Evolutionary conservation across 2,113 vertebrate genomes (phyloP).

Genomic region (Bujurquina vittata): DNA sequence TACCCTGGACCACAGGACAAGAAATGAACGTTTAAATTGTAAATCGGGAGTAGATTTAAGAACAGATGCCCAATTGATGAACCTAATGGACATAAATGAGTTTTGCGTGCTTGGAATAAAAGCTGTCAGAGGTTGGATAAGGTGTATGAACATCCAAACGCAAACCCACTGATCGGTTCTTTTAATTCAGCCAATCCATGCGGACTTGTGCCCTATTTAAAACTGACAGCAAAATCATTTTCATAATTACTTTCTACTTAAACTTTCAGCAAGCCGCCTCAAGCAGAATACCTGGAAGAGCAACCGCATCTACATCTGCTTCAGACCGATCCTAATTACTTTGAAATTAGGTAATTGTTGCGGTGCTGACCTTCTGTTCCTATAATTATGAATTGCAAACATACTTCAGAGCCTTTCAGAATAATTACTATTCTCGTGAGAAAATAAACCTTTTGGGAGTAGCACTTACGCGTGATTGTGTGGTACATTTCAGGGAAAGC

Average conservation of each 20-base stretch:
- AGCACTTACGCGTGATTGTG: not conserved
- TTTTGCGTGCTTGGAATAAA: not conserved
- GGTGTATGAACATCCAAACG: not conserved
- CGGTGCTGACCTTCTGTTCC: constrained; percentile 61
- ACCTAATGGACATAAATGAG: not conserved
- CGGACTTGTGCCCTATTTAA: not conserved
- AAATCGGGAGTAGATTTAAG: not conserved
- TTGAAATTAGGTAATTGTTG: constrained; percentile 58
- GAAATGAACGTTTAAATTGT: not conserved
- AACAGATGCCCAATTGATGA: no score
- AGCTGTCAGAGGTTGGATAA: not conserved
- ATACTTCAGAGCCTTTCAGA: constrained; percentile 42
- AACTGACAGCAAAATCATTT: constrained; percentile 8
- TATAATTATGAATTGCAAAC: constrained; percentile 60
- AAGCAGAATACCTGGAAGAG: constrained; percentile 4
- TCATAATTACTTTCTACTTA: constrained; percentile 15
- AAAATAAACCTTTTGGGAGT: not conserved
- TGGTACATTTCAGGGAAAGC: not conserved
- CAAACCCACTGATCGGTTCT: not conserved
- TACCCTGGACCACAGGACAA: not conserved
- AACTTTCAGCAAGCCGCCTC: not conserved
- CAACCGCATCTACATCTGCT: constrained; percentile 29
- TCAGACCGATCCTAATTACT: constrained; percentile 47
- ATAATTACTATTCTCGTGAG: constrained; percentile 32
- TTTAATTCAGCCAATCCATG: not conserved